Conservation (phyloP, 2,888 invertebrate genomes). For the Folsomia manolachei region DNA sequence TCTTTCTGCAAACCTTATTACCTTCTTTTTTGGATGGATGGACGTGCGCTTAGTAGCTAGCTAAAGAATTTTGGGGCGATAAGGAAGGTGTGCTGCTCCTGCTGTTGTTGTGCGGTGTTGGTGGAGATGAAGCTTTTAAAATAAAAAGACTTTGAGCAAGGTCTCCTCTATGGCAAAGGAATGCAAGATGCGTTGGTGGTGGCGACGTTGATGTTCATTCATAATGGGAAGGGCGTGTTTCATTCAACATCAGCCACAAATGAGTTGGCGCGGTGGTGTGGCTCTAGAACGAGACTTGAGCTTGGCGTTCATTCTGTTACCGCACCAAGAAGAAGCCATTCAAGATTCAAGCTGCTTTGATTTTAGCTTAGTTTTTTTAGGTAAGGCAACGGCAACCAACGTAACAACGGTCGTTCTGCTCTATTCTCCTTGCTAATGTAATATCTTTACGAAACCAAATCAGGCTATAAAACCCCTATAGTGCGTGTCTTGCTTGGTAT, state of each 20-base stretch:
- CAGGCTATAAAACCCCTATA: too few relatives aligned
- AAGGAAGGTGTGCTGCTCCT: conserved; percentile 11
- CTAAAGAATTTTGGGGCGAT: conserved; percentile 1
- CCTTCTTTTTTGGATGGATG: neutral
- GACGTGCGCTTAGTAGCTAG: too few relatives aligned
- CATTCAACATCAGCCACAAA: conserved; percentile 41
- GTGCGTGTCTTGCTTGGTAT: neutral
- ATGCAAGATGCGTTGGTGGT: conserved; percentile 38
- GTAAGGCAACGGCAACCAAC: too few relatives aligned
- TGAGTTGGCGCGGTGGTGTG: conserved; percentile 40
- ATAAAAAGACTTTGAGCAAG: neutral
- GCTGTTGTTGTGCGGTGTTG: neutral
- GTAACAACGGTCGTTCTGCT: neutral
- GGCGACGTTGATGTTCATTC: conserved; percentile 40
- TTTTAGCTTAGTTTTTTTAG: too few relatives aligned
- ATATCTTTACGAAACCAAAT: too few relatives aligned
- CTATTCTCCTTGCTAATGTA: neutral
- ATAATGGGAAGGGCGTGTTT: conserved; percentile 46
- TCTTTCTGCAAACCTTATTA: too few relatives aligned
- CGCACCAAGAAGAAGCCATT: neutral
- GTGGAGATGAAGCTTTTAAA: conserved; percentile 10
- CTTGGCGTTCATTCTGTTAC: conserved; percentile 30
- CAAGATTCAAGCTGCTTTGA: neutral
- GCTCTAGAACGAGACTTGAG: too few relatives aligned
- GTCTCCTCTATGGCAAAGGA: conserved; percentile 9